Percentiles rank a stretch among this genome's conserved stretches.
Conservation (phyloP, 2,113 vertebrate species). For the Antechinus flavipes region DNA sequence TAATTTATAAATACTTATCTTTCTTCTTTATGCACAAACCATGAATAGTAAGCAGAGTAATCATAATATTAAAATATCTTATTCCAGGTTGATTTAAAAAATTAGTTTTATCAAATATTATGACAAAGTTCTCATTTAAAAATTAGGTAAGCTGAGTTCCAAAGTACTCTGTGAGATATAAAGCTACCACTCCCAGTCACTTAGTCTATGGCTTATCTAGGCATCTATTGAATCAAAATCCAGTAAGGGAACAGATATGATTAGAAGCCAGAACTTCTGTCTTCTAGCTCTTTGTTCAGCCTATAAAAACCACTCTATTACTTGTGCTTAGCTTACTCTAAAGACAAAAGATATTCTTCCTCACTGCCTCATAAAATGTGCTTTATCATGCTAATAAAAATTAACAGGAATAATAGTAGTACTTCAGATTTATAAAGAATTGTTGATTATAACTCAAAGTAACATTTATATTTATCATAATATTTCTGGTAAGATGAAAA, state of each 20-base stretch:
- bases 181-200: neutral
- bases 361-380: neutral
- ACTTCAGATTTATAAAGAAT: neutral
- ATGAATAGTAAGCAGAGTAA: conserved; percentile 15
- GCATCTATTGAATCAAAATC: conserved; percentile 23
- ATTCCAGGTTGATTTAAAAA: neutral
- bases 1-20: neutral
- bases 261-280: conserved; percentile 17
- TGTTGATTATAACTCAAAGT: neutral
- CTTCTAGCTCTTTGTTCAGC: conserved; percentile 10
- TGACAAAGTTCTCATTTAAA: neutral
- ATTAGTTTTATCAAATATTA: neutral
- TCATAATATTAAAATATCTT: neutral
- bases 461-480: neutral
- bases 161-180: neutral
- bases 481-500: neutral
- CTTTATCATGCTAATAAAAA: neutral
- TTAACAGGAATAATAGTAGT: neutral
- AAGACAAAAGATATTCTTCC: neutral
- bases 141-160: neutral
- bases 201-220: conserved; percentile 18
- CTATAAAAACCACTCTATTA: neutral
- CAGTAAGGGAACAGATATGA: conserved; percentile 3
- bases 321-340: neutral
- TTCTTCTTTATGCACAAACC: conserved; percentile 3